Percentiles rank a stretch among this genome's conserved stretches.
phyloP scores from a whole-genome alignment of 2,797 vertebrate genomes.

The Brotula barbata region DNA sequence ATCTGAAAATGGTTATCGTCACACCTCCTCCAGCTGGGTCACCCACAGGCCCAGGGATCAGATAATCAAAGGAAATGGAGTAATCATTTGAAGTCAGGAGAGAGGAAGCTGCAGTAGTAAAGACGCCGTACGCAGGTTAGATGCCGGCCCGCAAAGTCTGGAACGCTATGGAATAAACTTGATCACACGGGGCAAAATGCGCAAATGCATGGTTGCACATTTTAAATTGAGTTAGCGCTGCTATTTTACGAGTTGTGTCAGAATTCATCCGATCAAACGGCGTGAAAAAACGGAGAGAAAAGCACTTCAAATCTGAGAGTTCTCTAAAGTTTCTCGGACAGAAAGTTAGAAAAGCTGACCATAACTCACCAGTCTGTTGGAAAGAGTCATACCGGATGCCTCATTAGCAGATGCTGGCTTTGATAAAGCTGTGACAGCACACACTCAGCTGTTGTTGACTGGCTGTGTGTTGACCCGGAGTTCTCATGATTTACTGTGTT shows the following conservation, averaged over 20 bases:
- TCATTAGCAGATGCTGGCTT: slow-evolving; percentile 40
- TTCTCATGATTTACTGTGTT: slow-evolving; percentile 39
- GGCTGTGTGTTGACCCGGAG: slow-evolving; percentile 19
- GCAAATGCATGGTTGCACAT: background rate
- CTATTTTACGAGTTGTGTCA: too few relatives aligned
- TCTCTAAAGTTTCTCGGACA: too few relatives aligned
- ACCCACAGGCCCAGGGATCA: slow-evolving; percentile 61
- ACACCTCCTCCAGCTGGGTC: slow-evolving; percentile 74
- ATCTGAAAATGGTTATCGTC: slow-evolving; percentile 81
- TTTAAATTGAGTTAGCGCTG: background rate
- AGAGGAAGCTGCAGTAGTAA: slow-evolving; percentile 67
- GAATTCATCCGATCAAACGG: too few relatives aligned
- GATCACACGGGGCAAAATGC: slow-evolving; percentile 2
- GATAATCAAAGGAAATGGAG: slow-evolving; percentile 77
- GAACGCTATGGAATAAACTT: background rate
- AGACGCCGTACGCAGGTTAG: slow-evolving; percentile 28
- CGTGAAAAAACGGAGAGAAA: too few relatives aligned
- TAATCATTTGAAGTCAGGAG: slow-evolving; percentile 70
- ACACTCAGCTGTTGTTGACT: slow-evolving; percentile 41
- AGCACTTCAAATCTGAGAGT: too few relatives aligned
- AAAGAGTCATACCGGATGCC: slow-evolving; percentile 16
- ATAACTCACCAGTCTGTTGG: slow-evolving; percentile 10
- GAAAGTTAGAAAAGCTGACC: background rate
- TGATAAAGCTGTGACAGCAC: slow-evolving; percentile 41
- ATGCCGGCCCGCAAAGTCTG: slow-evolving; percentile 21